Base-by-base conservation (phyloP, 2,113 vertebrate species). In the Ivindomyrus marchei region DNA sequence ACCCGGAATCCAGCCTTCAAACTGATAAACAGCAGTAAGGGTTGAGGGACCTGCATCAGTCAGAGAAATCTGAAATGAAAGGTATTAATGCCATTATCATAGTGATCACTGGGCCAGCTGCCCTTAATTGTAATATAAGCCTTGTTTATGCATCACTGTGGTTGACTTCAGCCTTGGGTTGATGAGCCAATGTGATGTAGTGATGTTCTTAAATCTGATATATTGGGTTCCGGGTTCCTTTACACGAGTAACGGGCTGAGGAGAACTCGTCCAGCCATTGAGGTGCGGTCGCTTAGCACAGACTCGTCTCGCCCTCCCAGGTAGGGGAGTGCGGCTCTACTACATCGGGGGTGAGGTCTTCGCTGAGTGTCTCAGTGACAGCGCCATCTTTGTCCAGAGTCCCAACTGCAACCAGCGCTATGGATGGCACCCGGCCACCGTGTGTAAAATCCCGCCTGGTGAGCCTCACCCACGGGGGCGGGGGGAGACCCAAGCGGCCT, bases 381-480 rank as follows among this genome's bases (percentile, higher is more conserved):
- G 97, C 2, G 98, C 98, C 92, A 99, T 99, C 93, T 99, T 99
- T 90, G 98, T 99, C 92, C 98, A 99, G 95, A 99, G 98, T 91
- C 98, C 98, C 13, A 99, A 99, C 96, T 99, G 98, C 93, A 99
- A 99, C 95, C 98, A 99, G 92, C 98, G 98, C 91, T 99, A 99
- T 0, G 97, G 98, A 47, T 99, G 98, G 98, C 98, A 99, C 94
- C 98, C 98, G 0, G 98, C 98, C 91, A 99, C 98, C 0, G 98
- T 99, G 74, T 99, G 98, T 96, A 99, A 99, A 96, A 99, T 99
- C 89, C 98, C 98, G 0, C 98, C 98, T 96, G 98, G 98, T 99
- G 92, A 94, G 93, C 50, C 39, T 77, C 70, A 42, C 45, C 11
- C 39, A 53, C 31, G 21, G 13, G 19, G 21, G 39, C 42, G n/a